Conservation (phyloP, 1,140 invertebrate species). For the Hycleus cichorii region DNA sequence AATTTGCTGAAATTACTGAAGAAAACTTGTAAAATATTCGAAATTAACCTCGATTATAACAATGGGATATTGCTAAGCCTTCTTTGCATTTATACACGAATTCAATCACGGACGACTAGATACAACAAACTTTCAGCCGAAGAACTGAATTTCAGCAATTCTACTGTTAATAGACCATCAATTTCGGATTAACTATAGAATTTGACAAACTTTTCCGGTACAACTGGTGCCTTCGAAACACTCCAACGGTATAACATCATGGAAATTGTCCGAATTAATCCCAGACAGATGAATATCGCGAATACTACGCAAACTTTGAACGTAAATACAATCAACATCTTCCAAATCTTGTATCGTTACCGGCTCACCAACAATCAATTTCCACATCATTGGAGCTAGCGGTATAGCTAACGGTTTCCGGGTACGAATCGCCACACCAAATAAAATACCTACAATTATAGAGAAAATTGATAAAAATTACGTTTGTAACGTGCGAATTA, state of each 20-base stretch:
- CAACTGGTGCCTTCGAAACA: constrained; percentile 56
- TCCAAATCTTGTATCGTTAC: constrained; percentile 56
- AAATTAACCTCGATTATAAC: too few relatives aligned
- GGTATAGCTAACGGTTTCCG: constrained; percentile 56
- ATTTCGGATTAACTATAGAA: background rate
- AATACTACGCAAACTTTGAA: constrained; percentile 53
- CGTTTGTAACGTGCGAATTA: constrained; percentile 33
- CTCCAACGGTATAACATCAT: constrained; percentile 59
- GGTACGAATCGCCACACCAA: constrained; percentile 53
- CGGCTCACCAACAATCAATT: constrained; percentile 54
- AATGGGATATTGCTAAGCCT: too few relatives aligned
- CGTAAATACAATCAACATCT: constrained; percentile 57
- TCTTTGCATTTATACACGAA: too few relatives aligned
- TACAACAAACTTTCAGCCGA: too few relatives aligned
- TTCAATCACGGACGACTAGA: too few relatives aligned
- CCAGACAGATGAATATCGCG: constrained; percentile 52
- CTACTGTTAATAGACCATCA: too few relatives aligned
- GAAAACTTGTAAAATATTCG: too few relatives aligned
- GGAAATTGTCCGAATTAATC: constrained; percentile 55
- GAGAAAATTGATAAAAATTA: background rate
- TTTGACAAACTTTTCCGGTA: constrained; percentile 44
- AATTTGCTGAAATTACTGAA: too few relatives aligned
- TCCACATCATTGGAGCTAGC: constrained; percentile 59
- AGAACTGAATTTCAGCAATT: too few relatives aligned
- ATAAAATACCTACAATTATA: constrained; percentile 45